phyloP scores from a whole-genome alignment of 2,888 invertebrate species.

The Caradrina clavipalpis region DNA sequence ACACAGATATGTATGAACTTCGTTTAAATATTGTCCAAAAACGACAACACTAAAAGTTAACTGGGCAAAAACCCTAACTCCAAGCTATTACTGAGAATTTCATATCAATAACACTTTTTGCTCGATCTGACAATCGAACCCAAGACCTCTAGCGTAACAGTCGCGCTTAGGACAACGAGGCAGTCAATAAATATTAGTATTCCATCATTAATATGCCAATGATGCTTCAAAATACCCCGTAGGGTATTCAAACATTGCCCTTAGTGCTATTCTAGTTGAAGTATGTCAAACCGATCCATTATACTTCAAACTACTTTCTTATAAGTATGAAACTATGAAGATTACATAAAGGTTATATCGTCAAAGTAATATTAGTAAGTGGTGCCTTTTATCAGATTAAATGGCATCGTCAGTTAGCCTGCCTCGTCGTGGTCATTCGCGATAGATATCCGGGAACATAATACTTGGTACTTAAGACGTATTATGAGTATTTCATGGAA shows the following conservation, averaged over 20 bases:
- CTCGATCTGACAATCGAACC: no score
- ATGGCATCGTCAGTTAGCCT: conserved; percentile 34
- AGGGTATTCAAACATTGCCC: neutral
- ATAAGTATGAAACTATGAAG: conserved; percentile 8
- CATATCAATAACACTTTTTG: no score
- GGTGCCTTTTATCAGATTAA: conserved; percentile 60
- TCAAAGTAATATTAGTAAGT: conserved; percentile 57
- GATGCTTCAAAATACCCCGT: no score
- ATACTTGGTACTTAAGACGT: conserved; percentile 20
- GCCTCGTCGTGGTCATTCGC: conserved; percentile 5
- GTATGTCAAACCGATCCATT: neutral
- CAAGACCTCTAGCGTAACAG: no score
- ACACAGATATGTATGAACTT: no score
- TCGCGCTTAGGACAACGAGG: no score
- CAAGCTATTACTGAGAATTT: no score
- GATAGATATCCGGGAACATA: conserved; percentile 24
- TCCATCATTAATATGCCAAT: no score
- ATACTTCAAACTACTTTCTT: conserved; percentile 20
- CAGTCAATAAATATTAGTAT: no score
- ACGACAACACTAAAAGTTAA: no score
- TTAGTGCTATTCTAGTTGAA: neutral
- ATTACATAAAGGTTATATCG: conserved; percentile 25
- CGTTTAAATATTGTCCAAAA: no score
- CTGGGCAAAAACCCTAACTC: no score
- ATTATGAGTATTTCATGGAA: conserved; percentile 28